Evolutionary conservation across 2,888 invertebrate genomes (phyloP).

Genomic region (Urechis unicinctus): DNA sequence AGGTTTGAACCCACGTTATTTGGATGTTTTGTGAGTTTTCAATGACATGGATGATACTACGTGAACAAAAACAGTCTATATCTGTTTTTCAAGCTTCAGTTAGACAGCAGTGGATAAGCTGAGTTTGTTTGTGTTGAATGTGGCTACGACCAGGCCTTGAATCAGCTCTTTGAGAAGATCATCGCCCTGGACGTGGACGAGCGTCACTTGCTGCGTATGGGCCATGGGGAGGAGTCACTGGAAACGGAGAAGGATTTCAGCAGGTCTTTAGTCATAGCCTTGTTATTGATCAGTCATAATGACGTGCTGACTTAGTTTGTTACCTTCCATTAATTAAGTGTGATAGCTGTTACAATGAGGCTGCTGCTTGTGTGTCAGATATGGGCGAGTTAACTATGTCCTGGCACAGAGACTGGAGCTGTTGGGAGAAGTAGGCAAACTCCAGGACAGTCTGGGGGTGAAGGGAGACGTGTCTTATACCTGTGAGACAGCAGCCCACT

Average conservation of each 20-base stretch:
- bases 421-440: slow-evolving; percentile 75
- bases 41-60: no score
- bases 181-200: slow-evolving; percentile 97
- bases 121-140: neutral
- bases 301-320: neutral
- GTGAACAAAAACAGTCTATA: no score
- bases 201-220: slow-evolving; percentile 90
- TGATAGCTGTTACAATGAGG: neutral
- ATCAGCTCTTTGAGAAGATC: slow-evolving; percentile 98
- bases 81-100: no score
- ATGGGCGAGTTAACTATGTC: slow-evolving; percentile 97
- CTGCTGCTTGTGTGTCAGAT: slow-evolving; percentile 54
- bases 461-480: slow-evolving; percentile 63
- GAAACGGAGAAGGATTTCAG: slow-evolving; percentile 99
- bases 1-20: no score
- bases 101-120: no score
- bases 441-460: slow-evolving; percentile 76
- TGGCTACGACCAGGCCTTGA: slow-evolving; percentile 66
- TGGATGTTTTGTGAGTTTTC: no score
- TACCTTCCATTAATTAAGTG: no score
- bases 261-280: slow-evolving; percentile 54
- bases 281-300: neutral
- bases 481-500: slow-evolving; percentile 97
- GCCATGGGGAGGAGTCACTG: slow-evolving; percentile 96
- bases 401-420: slow-evolving; percentile 86